Evolutionary conservation across 1,140 invertebrate genomes (phyloP).

Genomic region (Musca domestica): DNA sequence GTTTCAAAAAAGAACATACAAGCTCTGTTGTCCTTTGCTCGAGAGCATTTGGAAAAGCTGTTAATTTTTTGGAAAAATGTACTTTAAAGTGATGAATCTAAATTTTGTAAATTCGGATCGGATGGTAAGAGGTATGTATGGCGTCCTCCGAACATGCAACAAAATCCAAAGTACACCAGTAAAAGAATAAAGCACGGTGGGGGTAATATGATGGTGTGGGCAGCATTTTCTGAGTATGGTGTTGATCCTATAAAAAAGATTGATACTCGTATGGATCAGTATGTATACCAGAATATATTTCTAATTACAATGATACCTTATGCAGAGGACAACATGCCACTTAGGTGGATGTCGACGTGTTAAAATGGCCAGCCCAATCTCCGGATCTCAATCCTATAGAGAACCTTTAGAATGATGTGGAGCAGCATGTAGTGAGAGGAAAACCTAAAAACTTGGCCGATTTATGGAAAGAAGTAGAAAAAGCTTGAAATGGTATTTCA

Average conservation of each 20-base stretch:
- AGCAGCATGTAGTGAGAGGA: too few species aligned
- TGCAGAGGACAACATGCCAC: too few species aligned
- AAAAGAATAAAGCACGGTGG: conserved; percentile 37
- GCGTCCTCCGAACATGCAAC: conserved; percentile 19
- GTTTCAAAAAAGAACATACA: too few species aligned
- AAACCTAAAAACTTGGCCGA: too few species aligned
- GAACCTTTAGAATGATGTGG: conserved; percentile 38
- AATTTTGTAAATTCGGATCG: conserved; percentile 25
- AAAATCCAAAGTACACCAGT: conserved; percentile 25
- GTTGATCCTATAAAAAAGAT: conserved; percentile 27
- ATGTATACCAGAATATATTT: conserved; percentile 14
- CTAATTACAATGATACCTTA: too few species aligned
- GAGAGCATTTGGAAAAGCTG: conserved; percentile 24
- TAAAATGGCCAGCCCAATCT: conserved; percentile 38
- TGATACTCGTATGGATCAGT: conserved; percentile 23
- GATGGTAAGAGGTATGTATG: conserved; percentile 26
- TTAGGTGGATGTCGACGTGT: too few species aligned
- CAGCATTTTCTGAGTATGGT: conserved; percentile 27
- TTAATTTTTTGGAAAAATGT: conserved; percentile 25
- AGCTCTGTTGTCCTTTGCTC: conserved; percentile 26
- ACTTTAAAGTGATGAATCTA: conserved; percentile 26
- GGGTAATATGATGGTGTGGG: too few species aligned
- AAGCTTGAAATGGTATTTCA: too few species aligned
- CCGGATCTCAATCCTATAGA: conserved; percentile 51
- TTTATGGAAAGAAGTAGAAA: too few species aligned